phyloP scores from a whole-genome alignment of 2,113 vertebrate species.

The Clupea harengus region DNA sequence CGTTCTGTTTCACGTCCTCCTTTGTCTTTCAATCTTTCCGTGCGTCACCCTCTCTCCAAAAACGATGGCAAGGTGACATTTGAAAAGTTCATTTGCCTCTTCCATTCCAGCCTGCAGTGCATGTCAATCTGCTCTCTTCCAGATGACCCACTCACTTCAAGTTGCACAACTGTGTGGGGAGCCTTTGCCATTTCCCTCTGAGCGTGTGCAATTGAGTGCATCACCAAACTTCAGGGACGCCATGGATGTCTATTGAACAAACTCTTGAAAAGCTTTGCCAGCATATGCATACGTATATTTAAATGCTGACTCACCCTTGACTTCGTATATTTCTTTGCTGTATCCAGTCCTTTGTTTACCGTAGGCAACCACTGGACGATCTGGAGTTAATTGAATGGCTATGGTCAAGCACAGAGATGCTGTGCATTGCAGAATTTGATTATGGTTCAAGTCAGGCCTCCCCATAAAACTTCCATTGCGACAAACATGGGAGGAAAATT shows the following conservation, averaged over 20 bases:
- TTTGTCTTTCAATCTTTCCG: neutral
- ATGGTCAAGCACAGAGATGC: neutral
- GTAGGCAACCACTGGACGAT: neutral
- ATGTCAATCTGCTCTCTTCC: conserved; percentile 54
- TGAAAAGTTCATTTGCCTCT: conserved; percentile 66
- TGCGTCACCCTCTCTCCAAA: conserved; percentile 7
- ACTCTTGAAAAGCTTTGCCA: neutral
- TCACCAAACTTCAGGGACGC: neutral
- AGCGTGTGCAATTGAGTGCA: neutral
- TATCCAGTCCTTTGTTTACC: neutral
- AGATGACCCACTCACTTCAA: conserved; percentile 47
- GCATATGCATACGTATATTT: neutral
- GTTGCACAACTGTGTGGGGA: neutral
- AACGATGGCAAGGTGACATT: conserved; percentile 67
- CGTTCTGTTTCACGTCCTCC: neutral
- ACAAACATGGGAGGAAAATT: neutral
- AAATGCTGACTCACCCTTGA: neutral
- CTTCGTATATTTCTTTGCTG: neutral
- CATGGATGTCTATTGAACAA: neutral
- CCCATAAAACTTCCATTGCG: neutral
- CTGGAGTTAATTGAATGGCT: neutral
- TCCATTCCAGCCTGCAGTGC: conserved; percentile 32
- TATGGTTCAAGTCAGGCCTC: neutral
- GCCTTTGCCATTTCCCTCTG: conserved; percentile 6
- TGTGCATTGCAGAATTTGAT: neutral